phyloP scores from a whole-genome alignment of 2,113 vertebrate genomes.

The Murina feae region DNA sequence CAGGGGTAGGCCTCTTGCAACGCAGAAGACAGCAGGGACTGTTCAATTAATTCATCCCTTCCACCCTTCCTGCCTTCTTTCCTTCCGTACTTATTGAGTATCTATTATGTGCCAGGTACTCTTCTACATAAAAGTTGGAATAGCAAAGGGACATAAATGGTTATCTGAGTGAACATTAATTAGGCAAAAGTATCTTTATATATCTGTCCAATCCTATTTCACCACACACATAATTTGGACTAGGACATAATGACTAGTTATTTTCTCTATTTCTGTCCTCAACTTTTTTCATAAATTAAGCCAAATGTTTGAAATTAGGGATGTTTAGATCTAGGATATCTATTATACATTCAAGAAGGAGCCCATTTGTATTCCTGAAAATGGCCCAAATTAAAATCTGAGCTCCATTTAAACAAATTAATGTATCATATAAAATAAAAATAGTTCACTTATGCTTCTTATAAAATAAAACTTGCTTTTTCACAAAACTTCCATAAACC shows the following conservation, averaged over 20 bases:
- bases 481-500: not conserved
- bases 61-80: no score
- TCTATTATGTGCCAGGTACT: not conserved
- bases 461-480: not conserved
- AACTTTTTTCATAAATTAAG: slow-evolving; percentile 10
- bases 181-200: not conserved
- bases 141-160: not conserved
- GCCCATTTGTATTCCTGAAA: not conserved
- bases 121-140: not conserved
- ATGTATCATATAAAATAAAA: not conserved
- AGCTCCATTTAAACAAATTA: not conserved
- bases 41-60: no score
- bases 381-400: not conserved
- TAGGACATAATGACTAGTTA: not conserved
- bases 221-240: not conserved
- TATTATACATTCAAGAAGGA: not conserved
- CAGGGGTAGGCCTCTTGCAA: not conserved
- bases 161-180: not conserved
- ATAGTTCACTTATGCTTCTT: not conserved
- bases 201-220: slow-evolving; percentile 5
- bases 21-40: not conserved
- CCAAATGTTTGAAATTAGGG: not conserved
- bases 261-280: not conserved
- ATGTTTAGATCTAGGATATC: not conserved
- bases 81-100: not conserved